Base-by-base conservation (phyloP, 2,888 invertebrate species). In the Germaria angustata region DNA sequence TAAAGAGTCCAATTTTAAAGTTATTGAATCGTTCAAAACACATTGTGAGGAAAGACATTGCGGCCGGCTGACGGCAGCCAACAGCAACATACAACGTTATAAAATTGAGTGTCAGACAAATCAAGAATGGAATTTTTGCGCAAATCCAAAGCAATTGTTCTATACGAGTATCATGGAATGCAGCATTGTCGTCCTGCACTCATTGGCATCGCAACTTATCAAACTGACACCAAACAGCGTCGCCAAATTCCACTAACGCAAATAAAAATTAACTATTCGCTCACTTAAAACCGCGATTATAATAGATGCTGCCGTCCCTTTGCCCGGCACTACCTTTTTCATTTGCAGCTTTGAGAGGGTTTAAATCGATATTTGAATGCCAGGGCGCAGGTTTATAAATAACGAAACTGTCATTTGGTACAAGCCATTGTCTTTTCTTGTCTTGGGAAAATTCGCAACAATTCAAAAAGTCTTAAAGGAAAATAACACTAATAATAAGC, bases 161-260 rank as follows among this genome's bases (percentile, higher is more conserved):
- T 80, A 59, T 65, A 55, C 63, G 22, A n/a, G n/a, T n/a, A n/a
- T n/a, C n/a, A 68, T 69, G 84, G 80, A 82, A 85, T 84, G 69
- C 61, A 13, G 65, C 80, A 72, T 69, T 77, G 80, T 76, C 77
- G 73, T 80, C 80, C 76, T 78, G 81, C 78, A 81, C 81, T 86
- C 88, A 88, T 87, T 87, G 87, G 88, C 86, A 83, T 85, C 84
- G 81, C 87, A 87, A 89, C 89, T 89, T 89, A 88, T 89, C 89
- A 88, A 89, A 88, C 85, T 89, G 89, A 89, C 89, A 89, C 89
- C 89, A 87, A 89, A 89, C 89, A 89, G 89, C 89, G 87, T 88
- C 88, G 87, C 83, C 82, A 87, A 88, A 89, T 89, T 89, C 89
- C 90, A 88, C 86, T 69, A 75, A 75, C 79, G 82, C 86, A 87